Evolutionary conservation across 2,888 invertebrate genomes (phyloP), one percentile per base, ranked within the genome.

Genomic region (Bombylius major): DNA sequence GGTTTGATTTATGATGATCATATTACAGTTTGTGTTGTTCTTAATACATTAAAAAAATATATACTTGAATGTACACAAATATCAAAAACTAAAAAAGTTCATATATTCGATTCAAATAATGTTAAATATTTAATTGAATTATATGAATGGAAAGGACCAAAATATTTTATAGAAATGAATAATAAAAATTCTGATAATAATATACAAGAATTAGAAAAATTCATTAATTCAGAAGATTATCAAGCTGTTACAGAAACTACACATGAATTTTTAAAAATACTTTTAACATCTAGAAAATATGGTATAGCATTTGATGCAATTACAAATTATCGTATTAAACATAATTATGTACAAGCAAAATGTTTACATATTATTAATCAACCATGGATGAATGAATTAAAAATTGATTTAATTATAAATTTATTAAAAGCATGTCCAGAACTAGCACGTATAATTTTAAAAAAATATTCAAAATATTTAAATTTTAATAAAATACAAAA

Each of bases 291-390:
- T 0, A 80, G 83, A 62, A 87, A 84, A 68, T 70, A 82, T 65
- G 92, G 92, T 8, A 79, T 93, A 12, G 82, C 86, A 62, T 92
- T 91, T 66, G 77, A 80, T 61, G 87, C 89, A 64, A 80, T 78
- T 62, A 75, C 78, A 5, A 64, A 68, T 45, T 69, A 68, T 34
- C 62, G 67, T 1, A 65, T 69, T 49, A 71, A 71, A 57, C 67
- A 69, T 52, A 75, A 75, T 56, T 62, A 62, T 4, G 58, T 70
- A 14, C 73, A 72, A 57, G 69, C 70, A 52, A 65, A 66, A 62
- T 78, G 87, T 34, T 66, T 89, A 48, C 78, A 83, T 31, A 79
- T 79, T 45, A 69, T 89, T 23, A 81, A 82, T 61, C 75, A 79
- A 39, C 87, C 87, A 0, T 88, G 86, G 86, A 79, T 82, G 59